These are phyloP conservation scores for Podarcis muralis DNA, from an alignment of 2,113 vertebrate genomes.

Conservation along the genomic window DNA sequence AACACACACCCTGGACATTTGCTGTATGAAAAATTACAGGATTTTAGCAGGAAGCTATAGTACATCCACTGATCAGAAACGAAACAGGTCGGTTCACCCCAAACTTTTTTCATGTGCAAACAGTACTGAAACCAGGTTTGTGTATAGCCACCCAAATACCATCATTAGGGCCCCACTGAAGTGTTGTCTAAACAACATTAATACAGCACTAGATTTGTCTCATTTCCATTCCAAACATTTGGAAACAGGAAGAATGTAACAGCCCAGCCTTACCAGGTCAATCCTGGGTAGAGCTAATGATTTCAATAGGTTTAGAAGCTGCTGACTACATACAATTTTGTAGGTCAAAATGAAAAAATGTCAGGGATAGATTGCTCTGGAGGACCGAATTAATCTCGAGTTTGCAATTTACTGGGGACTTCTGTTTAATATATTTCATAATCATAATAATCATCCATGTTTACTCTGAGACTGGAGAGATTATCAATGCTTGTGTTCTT, in stretches of 20 bases:
- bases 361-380: not conserved
- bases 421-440: conserved; percentile 77
- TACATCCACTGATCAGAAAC: no score
- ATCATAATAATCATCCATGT: conserved; percentile 78
- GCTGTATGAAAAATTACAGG: no score
- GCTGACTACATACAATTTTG: not conserved
- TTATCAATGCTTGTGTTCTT: conserved; percentile 65
- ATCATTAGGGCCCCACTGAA: not conserved
- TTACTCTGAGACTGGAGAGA: conserved; percentile 38
- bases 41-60: no score
- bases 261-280: not conserved
- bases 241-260: not conserved
- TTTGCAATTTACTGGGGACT: not conserved
- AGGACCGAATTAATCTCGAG: not conserved
- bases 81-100: no score
- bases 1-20: no score
- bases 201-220: not conserved
- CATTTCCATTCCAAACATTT: not conserved
- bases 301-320: not conserved
- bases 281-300: not conserved
- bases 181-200: not conserved
- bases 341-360: not conserved
- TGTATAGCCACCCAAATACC: not conserved
- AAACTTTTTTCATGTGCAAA: no score
- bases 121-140: no score